phyloP scores from a whole-genome alignment of 2,113 vertebrate genomes.

The Lamprologus callipterus region DNA sequence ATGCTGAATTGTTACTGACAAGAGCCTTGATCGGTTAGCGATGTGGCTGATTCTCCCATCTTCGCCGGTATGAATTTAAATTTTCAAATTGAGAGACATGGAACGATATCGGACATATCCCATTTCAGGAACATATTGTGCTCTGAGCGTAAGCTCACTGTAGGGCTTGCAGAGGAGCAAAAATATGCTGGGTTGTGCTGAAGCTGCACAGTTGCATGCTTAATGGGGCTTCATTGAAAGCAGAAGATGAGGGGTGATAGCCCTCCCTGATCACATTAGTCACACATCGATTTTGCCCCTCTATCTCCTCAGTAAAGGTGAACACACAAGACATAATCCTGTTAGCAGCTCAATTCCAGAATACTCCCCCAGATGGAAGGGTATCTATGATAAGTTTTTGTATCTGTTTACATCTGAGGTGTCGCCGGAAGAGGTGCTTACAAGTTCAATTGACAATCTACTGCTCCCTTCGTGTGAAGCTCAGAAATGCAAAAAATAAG shows the following conservation, averaged over 20 bases:
- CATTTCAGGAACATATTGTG: constrained; percentile 11
- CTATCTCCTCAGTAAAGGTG: constrained; percentile 43
- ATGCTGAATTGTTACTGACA: constrained; percentile 25
- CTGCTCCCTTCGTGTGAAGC: neutral
- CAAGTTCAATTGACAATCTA: neutral
- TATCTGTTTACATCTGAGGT: constrained; percentile 21
- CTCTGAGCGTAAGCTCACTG: neutral
- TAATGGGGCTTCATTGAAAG: constrained; percentile 37
- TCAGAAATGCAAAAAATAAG: neutral
- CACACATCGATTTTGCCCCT: constrained; percentile 56
- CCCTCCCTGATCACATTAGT: constrained; percentile 58
- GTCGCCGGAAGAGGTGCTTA: neutral
- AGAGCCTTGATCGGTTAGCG: constrained; percentile 3
- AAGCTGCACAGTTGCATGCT: neutral
- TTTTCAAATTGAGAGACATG: constrained; percentile 21
- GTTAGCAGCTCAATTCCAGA: constrained; percentile 36
- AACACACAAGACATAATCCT: constrained; percentile 44
- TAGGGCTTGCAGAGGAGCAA: neutral
- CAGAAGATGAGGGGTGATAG: constrained; percentile 37
- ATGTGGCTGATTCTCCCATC: neutral
- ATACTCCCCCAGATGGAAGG: constrained; percentile 3
- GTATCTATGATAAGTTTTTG: neutral
- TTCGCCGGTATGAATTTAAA: neutral
- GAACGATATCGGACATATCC: constrained; percentile 20
- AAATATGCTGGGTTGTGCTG: neutral